Evolutionary conservation across 64 coral and sea anemone species (phyloP).

Genomic region (Montipora capricornis): DNA sequence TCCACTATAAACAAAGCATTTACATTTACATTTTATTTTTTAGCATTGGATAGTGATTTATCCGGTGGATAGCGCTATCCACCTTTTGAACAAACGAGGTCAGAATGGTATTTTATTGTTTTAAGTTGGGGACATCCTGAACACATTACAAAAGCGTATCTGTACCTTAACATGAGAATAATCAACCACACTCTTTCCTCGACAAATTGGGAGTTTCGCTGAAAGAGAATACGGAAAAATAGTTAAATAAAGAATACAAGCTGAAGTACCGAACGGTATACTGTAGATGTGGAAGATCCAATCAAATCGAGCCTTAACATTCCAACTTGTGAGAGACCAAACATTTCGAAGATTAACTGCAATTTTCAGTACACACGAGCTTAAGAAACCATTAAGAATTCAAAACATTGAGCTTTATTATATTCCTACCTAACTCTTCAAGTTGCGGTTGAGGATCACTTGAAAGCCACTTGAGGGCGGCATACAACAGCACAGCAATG

Average conservation of each 20-base stretch:
- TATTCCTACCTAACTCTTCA: constrained; percentile 29
- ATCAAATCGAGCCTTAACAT: neutral
- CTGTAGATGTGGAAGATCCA: neutral
- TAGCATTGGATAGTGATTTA: too few relatives aligned
- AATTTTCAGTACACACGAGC: neutral
- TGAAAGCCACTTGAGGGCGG: constrained; percentile 6
- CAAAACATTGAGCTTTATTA: neutral
- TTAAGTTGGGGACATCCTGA: too few relatives aligned
- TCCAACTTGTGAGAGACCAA: neutral
- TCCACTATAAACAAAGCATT: too few relatives aligned
- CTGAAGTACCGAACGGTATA: neutral
- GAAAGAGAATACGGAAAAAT: neutral
- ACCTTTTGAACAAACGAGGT: too few relatives aligned
- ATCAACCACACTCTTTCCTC: neutral
- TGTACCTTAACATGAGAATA: neutral
- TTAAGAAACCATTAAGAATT: neutral
- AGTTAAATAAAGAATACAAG: neutral
- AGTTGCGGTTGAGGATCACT: neutral
- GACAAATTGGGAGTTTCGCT: constrained; percentile 20
- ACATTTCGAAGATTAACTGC: neutral
- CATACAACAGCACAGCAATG: constrained; percentile 5
- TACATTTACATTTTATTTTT: too few relatives aligned
- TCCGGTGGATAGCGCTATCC: too few relatives aligned
- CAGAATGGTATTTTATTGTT: too few relatives aligned
- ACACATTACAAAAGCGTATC: neutral